Conservation (phyloP, 2,113 vertebrate genomes). For the Phalacrocorax brasilianus region DNA sequence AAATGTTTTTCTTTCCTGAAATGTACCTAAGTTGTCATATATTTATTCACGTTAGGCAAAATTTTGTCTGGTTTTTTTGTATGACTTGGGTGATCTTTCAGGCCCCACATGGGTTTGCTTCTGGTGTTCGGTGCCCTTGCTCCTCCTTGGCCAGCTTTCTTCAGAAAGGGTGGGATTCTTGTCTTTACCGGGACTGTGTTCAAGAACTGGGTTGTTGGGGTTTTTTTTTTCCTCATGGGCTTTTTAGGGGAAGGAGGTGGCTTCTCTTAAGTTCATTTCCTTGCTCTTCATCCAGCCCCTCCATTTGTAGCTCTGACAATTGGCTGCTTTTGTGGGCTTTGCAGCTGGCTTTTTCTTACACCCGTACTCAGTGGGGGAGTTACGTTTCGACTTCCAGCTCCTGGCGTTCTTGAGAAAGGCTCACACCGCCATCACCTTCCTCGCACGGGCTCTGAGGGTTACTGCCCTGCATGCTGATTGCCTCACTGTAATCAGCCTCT, state of each 20-base stretch:
- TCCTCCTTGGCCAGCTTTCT: not conserved
- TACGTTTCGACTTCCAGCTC: not conserved
- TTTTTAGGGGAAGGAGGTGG: not conserved
- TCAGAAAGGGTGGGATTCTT: not conserved
- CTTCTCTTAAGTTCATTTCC: not conserved
- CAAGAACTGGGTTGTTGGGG: not conserved
- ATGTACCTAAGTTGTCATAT: not conserved
- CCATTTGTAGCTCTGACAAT: not conserved
- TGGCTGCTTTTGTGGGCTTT: not conserved
- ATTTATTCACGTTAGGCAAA: not conserved
- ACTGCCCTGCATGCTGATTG: not conserved
- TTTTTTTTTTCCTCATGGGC: not conserved
- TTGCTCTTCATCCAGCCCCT: not conserved
- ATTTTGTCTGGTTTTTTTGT: not conserved
- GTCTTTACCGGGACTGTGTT: not conserved
- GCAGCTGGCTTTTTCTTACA: not conserved
- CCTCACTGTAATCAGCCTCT: not conserved
- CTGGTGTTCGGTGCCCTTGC: rapidly evolving
- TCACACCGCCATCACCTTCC: not conserved
- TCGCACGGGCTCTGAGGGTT: not conserved
- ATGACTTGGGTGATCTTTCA: not conserved
- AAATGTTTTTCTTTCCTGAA: not conserved
- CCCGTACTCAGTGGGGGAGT: not conserved
- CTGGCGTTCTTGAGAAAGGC: not conserved
- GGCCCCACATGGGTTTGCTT: not conserved